These are phyloP conservation scores for Alethe diademata DNA, from an alignment of 2,113 vertebrate genomes.

Conservation along the genomic window DNA sequence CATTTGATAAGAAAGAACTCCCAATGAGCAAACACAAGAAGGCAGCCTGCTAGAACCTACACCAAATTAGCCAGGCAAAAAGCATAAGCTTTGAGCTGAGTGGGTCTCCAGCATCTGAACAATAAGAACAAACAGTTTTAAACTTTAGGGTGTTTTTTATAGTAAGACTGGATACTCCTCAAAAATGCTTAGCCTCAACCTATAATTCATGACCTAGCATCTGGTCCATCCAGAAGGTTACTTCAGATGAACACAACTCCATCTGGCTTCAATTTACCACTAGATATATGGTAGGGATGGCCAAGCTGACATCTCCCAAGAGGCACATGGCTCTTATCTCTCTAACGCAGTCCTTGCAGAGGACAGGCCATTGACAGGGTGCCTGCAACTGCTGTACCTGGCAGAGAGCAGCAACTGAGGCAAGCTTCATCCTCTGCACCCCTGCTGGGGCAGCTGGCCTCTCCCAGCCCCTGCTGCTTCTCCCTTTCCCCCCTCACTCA, in stretches of 20 bases:
- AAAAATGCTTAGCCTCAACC: neutral
- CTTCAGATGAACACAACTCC: neutral
- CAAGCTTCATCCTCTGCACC: neutral
- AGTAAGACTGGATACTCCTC: neutral
- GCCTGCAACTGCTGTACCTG: neutral
- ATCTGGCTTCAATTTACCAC: neutral
- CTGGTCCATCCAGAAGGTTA: neutral
- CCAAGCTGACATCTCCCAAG: neutral
- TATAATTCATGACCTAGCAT: neutral
- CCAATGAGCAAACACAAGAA: neutral
- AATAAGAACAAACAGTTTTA: neutral
- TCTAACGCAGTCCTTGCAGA: rapidly evolving
- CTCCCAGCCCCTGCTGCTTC: neutral
- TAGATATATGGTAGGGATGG: neutral
- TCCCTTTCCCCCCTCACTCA: neutral
- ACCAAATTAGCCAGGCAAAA: neutral
- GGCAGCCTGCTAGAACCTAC: neutral
- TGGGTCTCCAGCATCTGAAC: neutral
- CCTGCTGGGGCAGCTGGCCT: rapidly evolving
- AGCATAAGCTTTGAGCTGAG: neutral
- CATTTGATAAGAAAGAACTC: neutral
- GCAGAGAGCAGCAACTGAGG: neutral
- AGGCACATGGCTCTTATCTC: neutral
- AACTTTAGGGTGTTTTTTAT: neutral
- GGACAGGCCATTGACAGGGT: neutral